Conservation (phyloP, 2,888 invertebrate genomes). For the Papilio demoleus region DNA sequence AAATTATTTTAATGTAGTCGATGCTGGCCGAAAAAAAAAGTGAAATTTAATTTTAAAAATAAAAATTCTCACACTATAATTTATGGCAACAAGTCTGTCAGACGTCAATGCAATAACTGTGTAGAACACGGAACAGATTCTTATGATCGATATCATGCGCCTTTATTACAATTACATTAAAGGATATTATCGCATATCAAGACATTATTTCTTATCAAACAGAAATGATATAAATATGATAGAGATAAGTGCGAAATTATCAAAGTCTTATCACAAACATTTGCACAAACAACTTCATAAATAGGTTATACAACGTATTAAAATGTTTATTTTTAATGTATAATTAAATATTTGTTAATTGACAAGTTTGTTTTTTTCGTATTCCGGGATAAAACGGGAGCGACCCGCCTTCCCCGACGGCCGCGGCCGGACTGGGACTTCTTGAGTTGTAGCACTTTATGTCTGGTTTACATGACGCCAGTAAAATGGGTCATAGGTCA, state of each 20-base stretch:
- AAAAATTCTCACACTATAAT: not conserved
- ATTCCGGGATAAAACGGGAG: constrained; percentile 21
- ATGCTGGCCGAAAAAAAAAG: no score
- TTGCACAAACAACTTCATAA: not conserved
- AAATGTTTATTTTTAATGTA: not conserved
- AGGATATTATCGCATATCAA: constrained; percentile 47
- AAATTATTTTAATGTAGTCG: not conserved
- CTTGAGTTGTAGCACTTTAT: constrained; percentile 30
- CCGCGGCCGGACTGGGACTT: constrained; percentile 73
- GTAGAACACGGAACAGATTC: constrained; percentile 10
- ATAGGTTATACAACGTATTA: not conserved
- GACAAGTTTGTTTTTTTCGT: not conserved
- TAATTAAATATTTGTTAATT: not conserved
- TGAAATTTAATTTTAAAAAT: not conserved
- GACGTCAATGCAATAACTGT: constrained; percentile 30
- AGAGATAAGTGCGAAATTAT: constrained; percentile 62
- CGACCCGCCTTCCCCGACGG: constrained; percentile 76
- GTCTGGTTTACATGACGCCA: no score
- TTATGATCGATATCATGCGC: constrained; percentile 19
- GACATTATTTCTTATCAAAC: constrained; percentile 56
- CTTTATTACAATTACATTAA: constrained; percentile 50
- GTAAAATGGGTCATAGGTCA: no score
- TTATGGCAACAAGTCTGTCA: constrained; percentile 36
- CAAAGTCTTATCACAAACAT: constrained; percentile 37
- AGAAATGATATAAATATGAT: constrained; percentile 70